These are phyloP conservation scores for Chloropsis cyanopogon DNA, from an alignment of 2,113 vertebrate species.

Conservation along the genomic window DNA sequence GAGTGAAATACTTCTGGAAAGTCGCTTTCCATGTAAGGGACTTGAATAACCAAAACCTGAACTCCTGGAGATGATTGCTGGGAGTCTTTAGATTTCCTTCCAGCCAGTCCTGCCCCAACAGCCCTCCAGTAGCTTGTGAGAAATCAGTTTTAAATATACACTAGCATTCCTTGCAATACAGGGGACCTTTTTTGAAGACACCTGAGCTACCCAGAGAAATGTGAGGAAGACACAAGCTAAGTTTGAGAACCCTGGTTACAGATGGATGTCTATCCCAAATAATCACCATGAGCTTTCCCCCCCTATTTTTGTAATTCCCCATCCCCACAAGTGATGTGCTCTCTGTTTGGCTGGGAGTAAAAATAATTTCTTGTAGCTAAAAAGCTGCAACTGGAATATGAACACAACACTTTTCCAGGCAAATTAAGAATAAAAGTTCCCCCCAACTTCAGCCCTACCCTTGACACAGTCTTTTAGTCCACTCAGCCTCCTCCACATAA, in stretches of 20 bases:
- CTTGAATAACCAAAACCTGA: background rate
- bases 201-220: background rate
- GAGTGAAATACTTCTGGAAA: constrained; percentile 11
- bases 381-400: background rate
- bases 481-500: background rate
- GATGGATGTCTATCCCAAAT: background rate
- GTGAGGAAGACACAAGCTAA: background rate
- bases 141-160: background rate
- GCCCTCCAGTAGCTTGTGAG: background rate
- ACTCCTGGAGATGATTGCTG: background rate
- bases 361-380: background rate
- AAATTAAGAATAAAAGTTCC: background rate
- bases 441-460: background rate
- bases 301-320: background rate
- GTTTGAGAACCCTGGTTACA: background rate
- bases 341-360: background rate
- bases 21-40: background rate
- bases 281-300: background rate
- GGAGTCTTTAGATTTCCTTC: background rate
- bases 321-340: background rate
- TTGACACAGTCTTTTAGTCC: background rate
- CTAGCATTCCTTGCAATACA: background rate
- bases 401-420: background rate
- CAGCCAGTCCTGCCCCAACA: background rate
- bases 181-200: background rate